These are phyloP conservation scores for Chymomyza fuscimana DNA, from an alignment of 2,888 invertebrate species.

Conservation along the genomic window DNA sequence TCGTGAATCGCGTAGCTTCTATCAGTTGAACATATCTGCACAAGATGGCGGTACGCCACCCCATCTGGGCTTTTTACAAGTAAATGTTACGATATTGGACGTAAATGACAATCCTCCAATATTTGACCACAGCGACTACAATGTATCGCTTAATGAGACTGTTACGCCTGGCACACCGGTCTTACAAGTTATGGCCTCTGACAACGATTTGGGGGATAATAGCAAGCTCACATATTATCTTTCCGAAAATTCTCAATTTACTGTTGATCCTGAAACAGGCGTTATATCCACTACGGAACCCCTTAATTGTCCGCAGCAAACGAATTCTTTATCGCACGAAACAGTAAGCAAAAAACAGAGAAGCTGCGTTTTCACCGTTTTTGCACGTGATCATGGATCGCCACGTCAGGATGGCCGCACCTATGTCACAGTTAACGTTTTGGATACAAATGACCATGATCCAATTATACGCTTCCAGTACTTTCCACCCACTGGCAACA, in stretches of 20 bases:
- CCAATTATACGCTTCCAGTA: constrained; percentile 94
- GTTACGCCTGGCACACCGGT: constrained; percentile 94
- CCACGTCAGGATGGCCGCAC: constrained; percentile 95
- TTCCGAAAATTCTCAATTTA: constrained; percentile 92
- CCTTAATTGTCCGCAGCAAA: constrained; percentile 89
- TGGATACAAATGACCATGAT: constrained; percentile 96
- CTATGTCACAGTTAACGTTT: constrained; percentile 94
- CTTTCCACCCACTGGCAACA: constrained; percentile 89
- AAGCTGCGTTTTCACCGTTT: constrained; percentile 96
- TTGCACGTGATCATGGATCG: constrained; percentile 94
- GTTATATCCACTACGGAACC: constrained; percentile 91
- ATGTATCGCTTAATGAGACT: constrained; percentile 94
- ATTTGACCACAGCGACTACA: constrained; percentile 96
- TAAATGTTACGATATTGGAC: constrained; percentile 94
- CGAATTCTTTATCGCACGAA: constrained; percentile 82
- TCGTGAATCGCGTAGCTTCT: constrained; percentile 91
- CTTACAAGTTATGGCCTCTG: constrained; percentile 94
- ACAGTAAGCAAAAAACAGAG: constrained; percentile 84
- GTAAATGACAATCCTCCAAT: constrained; percentile 97
- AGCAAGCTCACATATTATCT: constrained; percentile 95
- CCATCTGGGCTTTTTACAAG: constrained; percentile 90
- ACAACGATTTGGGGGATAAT: constrained; percentile 95
- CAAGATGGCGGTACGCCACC: constrained; percentile 92
- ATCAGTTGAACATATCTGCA: constrained; percentile 93
- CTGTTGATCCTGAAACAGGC: constrained; percentile 95